Base-by-base conservation (phyloP, 2,888 invertebrate genomes). In the Ophion ventricosus region DNA sequence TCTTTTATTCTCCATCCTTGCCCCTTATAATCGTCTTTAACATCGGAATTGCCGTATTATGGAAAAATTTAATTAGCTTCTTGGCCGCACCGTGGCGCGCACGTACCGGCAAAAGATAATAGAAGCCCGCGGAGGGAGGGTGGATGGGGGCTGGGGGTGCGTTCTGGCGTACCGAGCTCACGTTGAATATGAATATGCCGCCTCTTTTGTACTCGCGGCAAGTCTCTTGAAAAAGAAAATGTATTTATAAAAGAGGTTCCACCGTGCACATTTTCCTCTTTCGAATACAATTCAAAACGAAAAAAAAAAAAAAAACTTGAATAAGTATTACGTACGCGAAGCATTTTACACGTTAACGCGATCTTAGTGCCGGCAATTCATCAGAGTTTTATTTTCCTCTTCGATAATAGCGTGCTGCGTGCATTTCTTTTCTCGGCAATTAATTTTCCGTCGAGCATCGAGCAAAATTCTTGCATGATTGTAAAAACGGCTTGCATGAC, bases 51-150 rank as follows among this genome's bases (percentile, higher is more conserved):
- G 84, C 86, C 86, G 84, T 88, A 88, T 90, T 88, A 89, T 85
- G 87, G 87, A 88, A 88, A 90, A 90, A 90, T 90, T 90, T 91
- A 91, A 91, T 91, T 90, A 90, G 88, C 87, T 90, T 90, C 87
- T 87, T 83, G 84, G 70, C 59, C 61, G 29, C 61, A 43, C 26
- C 49, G 25, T 74, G 78, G 77, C 73, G 73, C 70, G 83, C 86
- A 87, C 87, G 85, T 80, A 77, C 81, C 83, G 77, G 59, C 57
- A 78, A 80, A 80, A 87, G 89, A 88, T 91, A 89, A 91, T 89
- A 85, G 88, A 87, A 87, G 88, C n/a, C n/a, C 86, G 87, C 88
- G 87, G 83, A n/a, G 75, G 83, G 83, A 75, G 76, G 59, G 49
- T 56, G 56, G 17, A 26, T 35, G 10, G 20, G 23, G 64, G 69